A percentile compares a stretch with the other conserved stretches of the same genome.
Evolutionary conservation across 2,113 vertebrate genomes (phyloP).

Genomic region (Epinephelus fuscoguttatus): DNA sequence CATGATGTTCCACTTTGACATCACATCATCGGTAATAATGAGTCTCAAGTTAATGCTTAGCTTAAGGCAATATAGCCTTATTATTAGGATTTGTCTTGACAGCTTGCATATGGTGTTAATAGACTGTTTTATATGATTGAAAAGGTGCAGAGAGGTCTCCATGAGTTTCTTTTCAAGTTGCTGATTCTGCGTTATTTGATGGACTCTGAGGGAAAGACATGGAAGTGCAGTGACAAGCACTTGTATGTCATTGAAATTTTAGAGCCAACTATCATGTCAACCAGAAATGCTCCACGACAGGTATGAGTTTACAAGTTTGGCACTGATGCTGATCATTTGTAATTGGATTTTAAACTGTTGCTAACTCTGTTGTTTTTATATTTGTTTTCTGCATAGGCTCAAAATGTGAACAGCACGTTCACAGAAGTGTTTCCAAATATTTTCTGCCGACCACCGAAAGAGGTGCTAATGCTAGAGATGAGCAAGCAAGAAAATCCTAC

Average conservation of each 20-base stretch:
- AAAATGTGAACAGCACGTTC: constrained; percentile 77
- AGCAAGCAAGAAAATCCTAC: constrained; percentile 50
- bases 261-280: constrained; percentile 66
- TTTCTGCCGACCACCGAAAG: constrained; percentile 91
- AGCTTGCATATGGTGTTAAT: not conserved
- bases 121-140: constrained; percentile 21
- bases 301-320: constrained; percentile 74
- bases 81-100: rapidly evolving
- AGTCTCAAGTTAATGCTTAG: not conserved
- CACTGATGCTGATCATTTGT: not conserved
- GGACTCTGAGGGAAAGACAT: constrained; percentile 90
- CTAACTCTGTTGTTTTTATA: constrained; percentile 5
- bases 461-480: constrained; percentile 86
- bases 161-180: constrained; percentile 94
- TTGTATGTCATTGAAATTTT: constrained; percentile 93
- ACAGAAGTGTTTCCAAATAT: constrained; percentile 92
- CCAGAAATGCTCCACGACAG: constrained; percentile 63
- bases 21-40: constrained; percentile 92
- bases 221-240: constrained; percentile 89
- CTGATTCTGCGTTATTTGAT: constrained; percentile 90
- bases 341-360: not conserved
- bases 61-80: not conserved
- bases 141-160: constrained; percentile 91
- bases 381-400: constrained; percentile 60
- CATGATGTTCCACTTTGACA: constrained; percentile 92